Evolutionary conservation across 2,797 vertebrate species (phyloP), one percentile per base, ranked within the genome.

Genomic region (Knipowitschia caucasica): DNA sequence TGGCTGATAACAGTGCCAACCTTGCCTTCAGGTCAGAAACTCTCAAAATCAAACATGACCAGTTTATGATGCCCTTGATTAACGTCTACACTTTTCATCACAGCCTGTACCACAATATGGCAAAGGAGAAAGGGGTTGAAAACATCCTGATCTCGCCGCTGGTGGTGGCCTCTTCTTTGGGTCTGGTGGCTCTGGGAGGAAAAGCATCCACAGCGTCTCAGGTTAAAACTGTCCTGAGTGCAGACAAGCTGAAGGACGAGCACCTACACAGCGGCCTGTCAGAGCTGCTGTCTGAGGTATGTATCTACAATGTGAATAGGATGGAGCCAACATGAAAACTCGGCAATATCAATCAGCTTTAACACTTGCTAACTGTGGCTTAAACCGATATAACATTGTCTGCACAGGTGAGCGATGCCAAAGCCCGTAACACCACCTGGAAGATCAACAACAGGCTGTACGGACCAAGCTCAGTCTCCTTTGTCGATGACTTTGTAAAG

Each of bases 101-200:
- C 30, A 96, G 91, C 83, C 93, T 99, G 45, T 99, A 99, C 83
- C 94, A 94, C 0, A 92, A 88, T 56, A 89, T 98, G 88, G 95
- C 94, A 0, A 96, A 95, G 60, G 94, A 95, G 73, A 94, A 96
- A 77, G 80, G 75, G 15, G 82, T 86, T n/a, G 95, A 96, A 58
- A 99, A 99, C 86, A 98, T 99, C 83, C 71, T 97, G 49, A 80
- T 99, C 72, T 98, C 97, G 0, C 96, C 96, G 0, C 86, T 98
- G 73, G 94, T 98, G 0, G 94, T 98, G 74, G 95, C 96, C n/a
- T 98, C 95, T 0, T 94, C 93, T 0, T 85, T 98, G 1, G 97
- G 95, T 14, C 82, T 98, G 0, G 94, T 98, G 53, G 94, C 93
- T 0, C 92, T 98, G 0, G 94, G 93, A 0, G 93, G 92, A 25